Percentiles rank a stretch among this genome's conserved stretches.
Evolutionary conservation across 1,140 invertebrate genomes (phyloP).

Genomic region (Drosophila miranda): DNA sequence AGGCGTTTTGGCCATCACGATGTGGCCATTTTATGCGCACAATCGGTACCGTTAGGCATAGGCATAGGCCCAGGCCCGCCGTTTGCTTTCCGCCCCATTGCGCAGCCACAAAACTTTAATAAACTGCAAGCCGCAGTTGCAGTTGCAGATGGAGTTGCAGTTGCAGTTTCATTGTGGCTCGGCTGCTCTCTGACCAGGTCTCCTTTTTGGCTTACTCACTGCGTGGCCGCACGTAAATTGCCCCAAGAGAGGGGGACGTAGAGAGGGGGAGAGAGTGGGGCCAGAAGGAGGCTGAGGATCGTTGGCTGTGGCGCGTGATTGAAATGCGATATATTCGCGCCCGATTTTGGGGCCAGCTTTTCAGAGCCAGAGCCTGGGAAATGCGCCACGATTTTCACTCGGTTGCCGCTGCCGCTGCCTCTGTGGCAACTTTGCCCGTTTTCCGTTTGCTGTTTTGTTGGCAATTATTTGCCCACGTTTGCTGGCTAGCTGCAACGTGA

Average conservation of each 20-base stretch:
- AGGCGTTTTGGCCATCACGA: constrained; percentile 66
- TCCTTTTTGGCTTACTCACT: constrained; percentile 38
- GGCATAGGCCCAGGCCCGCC: constrained; percentile 8
- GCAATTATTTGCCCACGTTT: constrained; percentile 72
- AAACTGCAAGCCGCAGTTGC: constrained; percentile 67
- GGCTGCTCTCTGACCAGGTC: constrained; percentile 35
- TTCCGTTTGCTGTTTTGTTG: constrained; percentile 55
- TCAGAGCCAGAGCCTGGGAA: constrained; percentile 61
- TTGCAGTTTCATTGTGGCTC: constrained; percentile 21
- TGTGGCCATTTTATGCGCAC: constrained; percentile 73
- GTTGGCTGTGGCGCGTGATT: constrained; percentile 68
- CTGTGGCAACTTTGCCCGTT: constrained; percentile 30
- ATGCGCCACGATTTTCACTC: constrained; percentile 60
- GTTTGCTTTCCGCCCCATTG: constrained; percentile 72
- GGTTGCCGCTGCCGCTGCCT: constrained; percentile 1
- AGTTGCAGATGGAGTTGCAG: constrained; percentile 41
- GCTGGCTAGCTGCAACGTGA: constrained; percentile 47
- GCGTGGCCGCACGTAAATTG: constrained; percentile 74
- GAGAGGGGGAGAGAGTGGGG: neutral
- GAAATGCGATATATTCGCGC: constrained; percentile 81
- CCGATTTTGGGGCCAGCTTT: constrained; percentile 68
- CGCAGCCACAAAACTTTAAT: constrained; percentile 68
- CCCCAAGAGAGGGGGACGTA: constrained; percentile 19
- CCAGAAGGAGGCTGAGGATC: constrained; percentile 33
- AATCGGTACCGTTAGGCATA: constrained; percentile 72